Evolutionary conservation across 2,113 vertebrate genomes (phyloP).

Genomic region (Melanostigma gelatinosum): DNA sequence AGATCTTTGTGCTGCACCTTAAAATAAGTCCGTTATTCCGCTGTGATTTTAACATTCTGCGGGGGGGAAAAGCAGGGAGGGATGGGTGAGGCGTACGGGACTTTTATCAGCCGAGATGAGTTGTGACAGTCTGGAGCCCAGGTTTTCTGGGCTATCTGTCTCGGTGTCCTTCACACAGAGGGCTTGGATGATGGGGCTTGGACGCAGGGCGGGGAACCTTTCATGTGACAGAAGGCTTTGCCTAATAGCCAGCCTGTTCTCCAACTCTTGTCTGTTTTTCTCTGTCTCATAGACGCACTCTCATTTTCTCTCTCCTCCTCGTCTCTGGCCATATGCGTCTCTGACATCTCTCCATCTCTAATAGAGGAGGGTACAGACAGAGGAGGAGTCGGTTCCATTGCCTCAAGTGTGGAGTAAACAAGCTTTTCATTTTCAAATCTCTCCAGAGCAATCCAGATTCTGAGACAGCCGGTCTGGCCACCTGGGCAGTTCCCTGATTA

Average conservation of each 20-base stretch:
- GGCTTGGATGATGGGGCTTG: slow-evolving; percentile 64
- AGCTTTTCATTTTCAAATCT: slow-evolving; percentile 63
- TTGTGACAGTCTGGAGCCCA: slow-evolving; percentile 65
- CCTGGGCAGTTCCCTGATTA: slow-evolving; percentile 64
- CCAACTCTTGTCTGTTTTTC: slow-evolving; percentile 40
- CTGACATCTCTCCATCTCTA: slow-evolving; percentile 43
- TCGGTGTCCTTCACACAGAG: slow-evolving; percentile 74
- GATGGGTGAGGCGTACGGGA: slow-evolving; percentile 31
- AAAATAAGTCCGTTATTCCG: slow-evolving; percentile 41
- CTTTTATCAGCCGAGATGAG: slow-evolving; percentile 63
- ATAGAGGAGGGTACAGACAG: slow-evolving; percentile 18
- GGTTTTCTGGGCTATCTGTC: slow-evolving; percentile 64
- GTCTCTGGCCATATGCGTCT: slow-evolving; percentile 40
- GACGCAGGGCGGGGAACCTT: slow-evolving; percentile 40
- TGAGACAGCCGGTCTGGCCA: slow-evolving; percentile 46
- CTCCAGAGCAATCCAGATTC: slow-evolving; percentile 45
- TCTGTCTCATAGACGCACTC: slow-evolving; percentile 5
- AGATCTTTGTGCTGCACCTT: slow-evolving; percentile 19
- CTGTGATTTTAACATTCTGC: slow-evolving; percentile 55
- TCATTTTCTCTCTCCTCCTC: slow-evolving; percentile 18
- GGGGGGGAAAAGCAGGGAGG: slow-evolving; percentile 3
- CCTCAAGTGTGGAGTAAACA: slow-evolving; percentile 39
- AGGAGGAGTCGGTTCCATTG: slow-evolving; percentile 16
- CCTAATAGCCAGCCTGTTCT: slow-evolving; percentile 77
- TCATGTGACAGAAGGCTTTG: slow-evolving; percentile 74